Evolutionary conservation across 1,140 invertebrate species (phyloP).

Genomic region (Globodera ellingtonae): DNA sequence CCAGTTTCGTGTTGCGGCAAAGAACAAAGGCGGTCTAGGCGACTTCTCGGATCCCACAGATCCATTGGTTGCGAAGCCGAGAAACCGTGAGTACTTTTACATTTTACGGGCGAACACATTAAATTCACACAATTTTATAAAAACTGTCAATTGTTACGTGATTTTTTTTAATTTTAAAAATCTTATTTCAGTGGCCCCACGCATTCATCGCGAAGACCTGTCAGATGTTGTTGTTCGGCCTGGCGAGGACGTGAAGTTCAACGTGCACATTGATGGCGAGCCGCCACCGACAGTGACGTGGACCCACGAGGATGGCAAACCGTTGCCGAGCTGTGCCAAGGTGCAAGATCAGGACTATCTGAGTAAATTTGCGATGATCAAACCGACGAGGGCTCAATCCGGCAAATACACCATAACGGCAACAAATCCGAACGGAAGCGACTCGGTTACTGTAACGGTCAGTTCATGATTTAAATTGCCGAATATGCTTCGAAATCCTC

Average conservation of each 20-base stretch:
- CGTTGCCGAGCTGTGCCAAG: slow-evolving; percentile 38
- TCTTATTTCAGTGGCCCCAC: slow-evolving; percentile 74
- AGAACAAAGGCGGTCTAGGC: slow-evolving; percentile 92
- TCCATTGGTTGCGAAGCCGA: slow-evolving; percentile 77
- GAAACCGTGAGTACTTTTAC: slow-evolving; percentile 64
- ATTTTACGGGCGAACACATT: no score
- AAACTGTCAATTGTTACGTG: no score
- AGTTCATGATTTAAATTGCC: slow-evolving; percentile 3
- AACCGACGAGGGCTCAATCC: slow-evolving; percentile 80
- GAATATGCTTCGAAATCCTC: no score
- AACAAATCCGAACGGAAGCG: slow-evolving; percentile 59
- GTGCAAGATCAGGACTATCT: slow-evolving; percentile 82
- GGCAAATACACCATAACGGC: slow-evolving; percentile 83
- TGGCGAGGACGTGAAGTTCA: slow-evolving; percentile 80
- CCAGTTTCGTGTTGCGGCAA: slow-evolving; percentile 88
- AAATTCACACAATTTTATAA: no score
- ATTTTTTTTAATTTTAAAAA: not conserved
- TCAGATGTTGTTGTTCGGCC: slow-evolving; percentile 84
- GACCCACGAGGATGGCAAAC: slow-evolving; percentile 56
- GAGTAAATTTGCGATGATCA: slow-evolving; percentile 84
- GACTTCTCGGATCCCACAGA: slow-evolving; percentile 90
- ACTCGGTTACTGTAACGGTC: slow-evolving; percentile 60
- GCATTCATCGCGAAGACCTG: slow-evolving; percentile 85
- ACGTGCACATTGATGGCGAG: slow-evolving; percentile 85
- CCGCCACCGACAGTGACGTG: slow-evolving; percentile 74